Evolutionary conservation across 2,797 vertebrate species (phyloP).

Genomic region (Takifugu ocellatus): DNA sequence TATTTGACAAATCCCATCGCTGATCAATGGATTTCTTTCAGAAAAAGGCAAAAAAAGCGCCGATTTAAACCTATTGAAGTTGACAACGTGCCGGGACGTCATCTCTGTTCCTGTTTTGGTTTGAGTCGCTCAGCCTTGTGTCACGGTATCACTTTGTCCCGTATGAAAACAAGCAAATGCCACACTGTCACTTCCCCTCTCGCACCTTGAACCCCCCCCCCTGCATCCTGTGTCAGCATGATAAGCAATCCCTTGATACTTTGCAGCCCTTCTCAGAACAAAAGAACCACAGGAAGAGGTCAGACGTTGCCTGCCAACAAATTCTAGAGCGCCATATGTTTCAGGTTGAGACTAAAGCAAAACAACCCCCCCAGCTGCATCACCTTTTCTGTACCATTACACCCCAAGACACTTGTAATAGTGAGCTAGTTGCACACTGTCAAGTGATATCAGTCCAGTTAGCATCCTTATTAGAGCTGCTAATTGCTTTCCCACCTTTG

Average conservation of each 20-base stretch:
- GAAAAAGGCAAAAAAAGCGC: conserved; percentile 13
- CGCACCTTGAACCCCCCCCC: conserved; percentile 59
- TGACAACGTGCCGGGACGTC: conserved; percentile 40
- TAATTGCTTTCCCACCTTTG: conserved; percentile 54
- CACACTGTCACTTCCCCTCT: conserved; percentile 70
- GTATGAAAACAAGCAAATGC: conserved; percentile 66
- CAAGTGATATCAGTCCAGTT: conserved; percentile 47
- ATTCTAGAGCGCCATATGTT: conserved; percentile 63
- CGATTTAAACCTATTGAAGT: conserved; percentile 12
- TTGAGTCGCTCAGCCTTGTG: conserved; percentile 51
- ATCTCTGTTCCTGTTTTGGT: conserved; percentile 58
- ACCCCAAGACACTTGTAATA: conserved; percentile 38
- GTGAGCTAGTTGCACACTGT: conserved; percentile 56
- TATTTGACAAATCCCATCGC: background rate
- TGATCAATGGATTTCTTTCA: background rate
- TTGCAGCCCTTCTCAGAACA: conserved; percentile 56
- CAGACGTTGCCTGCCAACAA: conserved; percentile 63
- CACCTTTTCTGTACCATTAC: background rate
- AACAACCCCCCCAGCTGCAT: conserved; percentile 56
- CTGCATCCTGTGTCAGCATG: conserved; percentile 72
- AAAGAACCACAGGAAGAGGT: conserved; percentile 70
- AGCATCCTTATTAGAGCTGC: conserved; percentile 42
- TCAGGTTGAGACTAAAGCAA: conserved; percentile 62
- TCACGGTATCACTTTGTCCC: conserved; percentile 59
- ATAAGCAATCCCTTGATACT: conserved; percentile 71